Conservation (phyloP, 2,797 vertebrate species). For the Nothura maculosa region DNA sequence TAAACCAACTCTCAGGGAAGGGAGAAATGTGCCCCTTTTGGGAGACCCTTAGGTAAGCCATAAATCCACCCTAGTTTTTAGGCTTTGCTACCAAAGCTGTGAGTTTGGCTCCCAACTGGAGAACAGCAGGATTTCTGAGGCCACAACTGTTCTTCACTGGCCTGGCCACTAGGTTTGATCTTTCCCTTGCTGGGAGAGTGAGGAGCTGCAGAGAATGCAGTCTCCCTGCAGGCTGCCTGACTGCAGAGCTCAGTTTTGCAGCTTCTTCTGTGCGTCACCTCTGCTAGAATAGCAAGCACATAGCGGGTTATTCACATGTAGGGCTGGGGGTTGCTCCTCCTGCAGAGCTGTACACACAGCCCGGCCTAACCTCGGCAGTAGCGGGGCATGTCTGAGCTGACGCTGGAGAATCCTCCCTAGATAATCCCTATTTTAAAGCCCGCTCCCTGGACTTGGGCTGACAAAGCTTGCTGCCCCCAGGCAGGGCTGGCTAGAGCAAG, state of each 20-base stretch:
- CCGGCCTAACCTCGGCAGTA: not conserved
- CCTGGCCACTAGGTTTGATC: not conserved
- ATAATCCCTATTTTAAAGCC: fast-evolving
- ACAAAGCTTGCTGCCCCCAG: not conserved
- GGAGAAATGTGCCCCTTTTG: not conserved
- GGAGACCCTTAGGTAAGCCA: not conserved
- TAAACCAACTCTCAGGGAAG: not conserved
- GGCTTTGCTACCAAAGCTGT: not conserved
- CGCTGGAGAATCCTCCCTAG: not conserved
- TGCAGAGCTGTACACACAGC: not conserved
- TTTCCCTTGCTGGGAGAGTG: not conserved
- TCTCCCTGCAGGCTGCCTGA: not conserved
- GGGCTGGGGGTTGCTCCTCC: not conserved
- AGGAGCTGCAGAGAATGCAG: fast-evolving
- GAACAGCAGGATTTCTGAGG: not conserved
- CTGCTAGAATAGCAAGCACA: slow-evolving; percentile 44
- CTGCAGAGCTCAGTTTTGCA: not conserved
- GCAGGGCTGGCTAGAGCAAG: not conserved
- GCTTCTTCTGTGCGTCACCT: slow-evolving; percentile 5
- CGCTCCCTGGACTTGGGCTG: not conserved
- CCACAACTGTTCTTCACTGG: not conserved
- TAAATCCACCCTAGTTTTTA: not conserved
- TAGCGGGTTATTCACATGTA: not conserved
- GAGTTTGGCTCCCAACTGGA: not conserved
- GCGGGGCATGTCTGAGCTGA: not conserved